Evolutionary conservation across 1,140 invertebrate species (phyloP), one percentile per base, ranked within the genome.

Genomic region (Scaptodrosophila lebanonensis): DNA sequence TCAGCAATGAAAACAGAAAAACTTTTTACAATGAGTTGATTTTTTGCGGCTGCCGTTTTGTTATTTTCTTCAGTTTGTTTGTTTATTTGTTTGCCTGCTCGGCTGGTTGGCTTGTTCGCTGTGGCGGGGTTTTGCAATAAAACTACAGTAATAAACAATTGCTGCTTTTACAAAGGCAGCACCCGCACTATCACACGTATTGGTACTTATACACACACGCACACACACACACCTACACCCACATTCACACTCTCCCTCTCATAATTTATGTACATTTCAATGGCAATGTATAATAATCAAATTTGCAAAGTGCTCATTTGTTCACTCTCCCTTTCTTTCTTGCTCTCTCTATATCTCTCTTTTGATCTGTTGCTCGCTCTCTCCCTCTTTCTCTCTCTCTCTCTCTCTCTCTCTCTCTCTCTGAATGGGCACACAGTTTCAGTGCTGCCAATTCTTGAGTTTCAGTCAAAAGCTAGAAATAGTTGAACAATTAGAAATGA

Each of bases 111-210:
- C n/a, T n/a, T n/a, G n/a, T n/a, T n/a, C n/a, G n/a, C 8, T 25
- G 22, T 4, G 22, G 22, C 22, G 22, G 22, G 22, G 22, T 25
- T 25, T 3, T 76, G 72, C 72, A 76, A 76, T 76, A 71, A 77
- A 77, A 60, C 72, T 60, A 70, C 51, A 71, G 77, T 59, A 76
- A 77, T 57, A 76, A 76, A 76, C 57, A 63, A 77, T 69, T 65
- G 67, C 36, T 43, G 15, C 61, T 35, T 51, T 66, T 71, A 62
- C 57, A 53, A 44, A 29, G 35, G 42, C 44, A 36, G 38, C 42
- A 32, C 32, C 29, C 43, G 45, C 50, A 49, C 3, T 8, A 25
- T 3, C 35, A 61, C 38, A 61, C 47, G 50, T 45, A 58, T 58
- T 32, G 32, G 33, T n/a, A 25, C 47, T 36, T 22, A 43, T 5